phyloP scores from a whole-genome alignment of 1,140 invertebrate genomes.

The Neodiprion fabricii region DNA sequence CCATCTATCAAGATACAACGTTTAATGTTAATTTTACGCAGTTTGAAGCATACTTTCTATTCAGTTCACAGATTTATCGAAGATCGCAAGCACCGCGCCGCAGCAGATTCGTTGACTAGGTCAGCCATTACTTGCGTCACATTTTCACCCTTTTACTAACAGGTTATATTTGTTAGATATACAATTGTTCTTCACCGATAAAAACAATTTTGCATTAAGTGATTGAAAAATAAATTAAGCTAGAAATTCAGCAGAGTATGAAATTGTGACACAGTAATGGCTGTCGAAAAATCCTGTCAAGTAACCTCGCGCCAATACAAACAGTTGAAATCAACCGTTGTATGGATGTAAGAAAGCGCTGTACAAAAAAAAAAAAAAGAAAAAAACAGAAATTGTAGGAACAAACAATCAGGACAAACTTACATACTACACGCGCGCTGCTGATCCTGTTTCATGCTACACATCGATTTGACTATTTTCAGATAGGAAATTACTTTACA shows the following conservation, averaged over 20 bases:
- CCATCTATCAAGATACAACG: neutral
- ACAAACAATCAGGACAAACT: constrained; percentile 32
- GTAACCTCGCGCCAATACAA: constrained; percentile 52
- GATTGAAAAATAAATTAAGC: neutral
- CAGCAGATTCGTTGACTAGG: constrained; percentile 53
- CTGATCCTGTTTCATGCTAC: constrained; percentile 36
- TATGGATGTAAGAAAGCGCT: constrained; percentile 17
- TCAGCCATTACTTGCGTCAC: neutral
- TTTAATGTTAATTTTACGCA: constrained; percentile 1
- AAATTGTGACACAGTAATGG: neutral
- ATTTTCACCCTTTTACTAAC: neutral
- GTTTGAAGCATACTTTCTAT: neutral
- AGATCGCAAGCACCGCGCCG: constrained; percentile 52
- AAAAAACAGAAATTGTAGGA: constrained; percentile 23
- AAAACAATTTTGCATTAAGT: too few species aligned
- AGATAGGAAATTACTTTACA: neutral
- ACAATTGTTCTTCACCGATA: neutral
- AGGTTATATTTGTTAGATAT: neutral
- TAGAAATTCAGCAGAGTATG: neutral
- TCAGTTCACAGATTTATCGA: constrained; percentile 10
- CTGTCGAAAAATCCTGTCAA: constrained; percentile 37
- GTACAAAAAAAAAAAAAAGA: constrained; percentile 24
- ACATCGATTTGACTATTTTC: neutral
- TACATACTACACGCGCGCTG: constrained; percentile 42
- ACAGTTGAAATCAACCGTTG: constrained; percentile 25